Base-by-base conservation (phyloP, 1,140 invertebrate species). In the Glomeris maerens region DNA sequence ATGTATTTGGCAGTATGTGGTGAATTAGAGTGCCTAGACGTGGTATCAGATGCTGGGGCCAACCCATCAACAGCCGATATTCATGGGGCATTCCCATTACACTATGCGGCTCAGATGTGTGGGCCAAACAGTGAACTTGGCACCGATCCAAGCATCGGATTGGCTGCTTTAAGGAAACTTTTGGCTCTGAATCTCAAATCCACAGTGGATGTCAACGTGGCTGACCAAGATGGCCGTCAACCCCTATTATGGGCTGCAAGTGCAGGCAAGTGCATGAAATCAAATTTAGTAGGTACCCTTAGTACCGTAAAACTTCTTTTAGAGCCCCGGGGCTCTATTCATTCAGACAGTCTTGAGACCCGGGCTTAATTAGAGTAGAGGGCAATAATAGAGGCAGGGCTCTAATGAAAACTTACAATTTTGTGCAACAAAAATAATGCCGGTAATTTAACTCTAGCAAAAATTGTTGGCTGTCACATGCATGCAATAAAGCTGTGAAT, bases 91-190 rank as follows among this genome's bases (percentile, higher is more conserved):
- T 90, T 84, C 60, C 91, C 94, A 0, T 70, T 98, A 22, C 94
- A 98, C 66, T 98, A 98, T 69, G 92, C 93, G 0, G 90, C 92
- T 20, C 92, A 96, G 67, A 91, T 94, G 78, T 91, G 89, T 62
- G 88, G 84, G 1, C 78, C 80, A 17, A 78, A 78, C 3, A 77
- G 76, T 7, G 80, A 81, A 52, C 75, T 77, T 50, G 79, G 80
- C 29, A 62, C 65, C 51, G 66, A 69, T 57, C 57, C 59, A 57
- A 57, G 52, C 45, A 49, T 60, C 29, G 84, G 85, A 0, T 64
- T 91, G 25, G 78, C 83, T 62, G 83, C 94, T 17, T 71, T 96
- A 1, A 78, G 83, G 50, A 83, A 82, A n/a, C 72, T 96, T 1
- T 21, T 42, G 25, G 25, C 40, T 17, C n/a, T n/a, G n/a, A n/a